Evolutionary conservation across 1,140 invertebrate species (phyloP).

Genomic region (Agrypnia vestita): DNA sequence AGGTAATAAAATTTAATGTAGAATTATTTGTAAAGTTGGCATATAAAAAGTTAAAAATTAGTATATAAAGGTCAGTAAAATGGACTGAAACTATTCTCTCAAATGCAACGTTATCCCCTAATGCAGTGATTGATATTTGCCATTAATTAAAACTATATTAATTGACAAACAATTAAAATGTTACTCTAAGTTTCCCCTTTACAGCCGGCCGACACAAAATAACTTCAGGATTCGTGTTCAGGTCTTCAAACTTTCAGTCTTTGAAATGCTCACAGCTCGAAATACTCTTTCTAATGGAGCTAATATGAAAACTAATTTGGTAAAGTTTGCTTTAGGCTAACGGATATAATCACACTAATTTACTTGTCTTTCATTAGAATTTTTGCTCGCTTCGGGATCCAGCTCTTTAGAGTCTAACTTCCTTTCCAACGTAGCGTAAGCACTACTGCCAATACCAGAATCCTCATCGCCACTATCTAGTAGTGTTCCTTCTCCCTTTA

Average conservation of each 20-base stretch:
- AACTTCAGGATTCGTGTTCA: too few species aligned
- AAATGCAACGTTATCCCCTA: slow-evolving; percentile 20
- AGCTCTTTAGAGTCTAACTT: slow-evolving; percentile 62
- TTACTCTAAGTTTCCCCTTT: slow-evolving; percentile 9
- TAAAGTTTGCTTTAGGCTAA: slow-evolving; percentile 13
- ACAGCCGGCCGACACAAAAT: not conserved
- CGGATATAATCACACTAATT: slow-evolving; percentile 44
- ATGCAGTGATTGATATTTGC: slow-evolving; percentile 18
- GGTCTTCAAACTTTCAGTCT: not conserved
- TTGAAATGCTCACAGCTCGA: slow-evolving; percentile 1
- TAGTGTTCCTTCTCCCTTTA: slow-evolving; percentile 74
- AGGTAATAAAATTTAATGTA: slow-evolving; percentile 16
- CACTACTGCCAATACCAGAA: slow-evolving; percentile 75
- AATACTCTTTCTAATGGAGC: not conserved
- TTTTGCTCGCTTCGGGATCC: not conserved
- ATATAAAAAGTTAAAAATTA: slow-evolving; percentile 47
- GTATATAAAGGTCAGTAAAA: slow-evolving; percentile 47
- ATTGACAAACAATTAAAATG: slow-evolving; percentile 45
- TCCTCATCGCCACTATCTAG: slow-evolving; percentile 76
- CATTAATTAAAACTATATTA: slow-evolving; percentile 46
- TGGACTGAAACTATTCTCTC: slow-evolving; percentile 39
- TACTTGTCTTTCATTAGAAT: slow-evolving; percentile 45
- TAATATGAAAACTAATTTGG: slow-evolving; percentile 30
- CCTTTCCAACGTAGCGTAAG: slow-evolving; percentile 72
- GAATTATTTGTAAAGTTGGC: slow-evolving; percentile 44